Percentiles rank a stretch among this genome's conserved stretches.
Evolutionary conservation across 2,113 vertebrate species (phyloP).

Genomic region (Manacus vitellinus): DNA sequence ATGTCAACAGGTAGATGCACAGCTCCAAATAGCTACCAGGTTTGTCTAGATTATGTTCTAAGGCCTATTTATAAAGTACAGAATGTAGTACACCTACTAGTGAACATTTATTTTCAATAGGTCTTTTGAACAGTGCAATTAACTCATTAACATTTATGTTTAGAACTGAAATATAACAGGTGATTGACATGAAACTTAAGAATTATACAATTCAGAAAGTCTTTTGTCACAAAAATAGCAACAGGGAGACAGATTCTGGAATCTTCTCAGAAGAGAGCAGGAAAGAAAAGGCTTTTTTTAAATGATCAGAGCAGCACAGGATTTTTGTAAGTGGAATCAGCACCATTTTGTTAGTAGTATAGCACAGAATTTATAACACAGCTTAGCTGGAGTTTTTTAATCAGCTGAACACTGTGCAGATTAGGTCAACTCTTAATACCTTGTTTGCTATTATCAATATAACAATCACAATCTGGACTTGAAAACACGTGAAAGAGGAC

Average conservation of each 20-base stretch:
- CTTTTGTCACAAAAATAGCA: slow-evolving; percentile 25
- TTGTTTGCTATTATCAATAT: neutral
- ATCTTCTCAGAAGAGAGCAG: neutral
- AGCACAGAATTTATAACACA: neutral
- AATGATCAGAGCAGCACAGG: neutral
- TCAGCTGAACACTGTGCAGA: neutral
- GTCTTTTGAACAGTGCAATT: slow-evolving; percentile 15
- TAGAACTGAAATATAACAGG: neutral
- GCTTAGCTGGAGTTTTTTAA: neutral
- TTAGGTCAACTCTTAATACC: neutral
- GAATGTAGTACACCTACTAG: neutral
- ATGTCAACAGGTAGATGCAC: neutral
- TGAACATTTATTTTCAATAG: neutral
- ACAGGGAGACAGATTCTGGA: neutral
- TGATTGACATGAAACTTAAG: slow-evolving; percentile 28
- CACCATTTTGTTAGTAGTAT: neutral
- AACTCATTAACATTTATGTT: slow-evolving; percentile 36
- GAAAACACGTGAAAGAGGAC: rapidly evolving
- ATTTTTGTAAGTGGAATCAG: neutral
- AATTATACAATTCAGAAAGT: neutral
- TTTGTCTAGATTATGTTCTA: neutral
- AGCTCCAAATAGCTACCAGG: neutral
- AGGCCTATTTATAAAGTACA: neutral
- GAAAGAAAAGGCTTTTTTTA: neutral
- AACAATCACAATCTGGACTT: neutral